phyloP scores from a whole-genome alignment of 2,888 invertebrate species.

The Aplocera efformata region DNA sequence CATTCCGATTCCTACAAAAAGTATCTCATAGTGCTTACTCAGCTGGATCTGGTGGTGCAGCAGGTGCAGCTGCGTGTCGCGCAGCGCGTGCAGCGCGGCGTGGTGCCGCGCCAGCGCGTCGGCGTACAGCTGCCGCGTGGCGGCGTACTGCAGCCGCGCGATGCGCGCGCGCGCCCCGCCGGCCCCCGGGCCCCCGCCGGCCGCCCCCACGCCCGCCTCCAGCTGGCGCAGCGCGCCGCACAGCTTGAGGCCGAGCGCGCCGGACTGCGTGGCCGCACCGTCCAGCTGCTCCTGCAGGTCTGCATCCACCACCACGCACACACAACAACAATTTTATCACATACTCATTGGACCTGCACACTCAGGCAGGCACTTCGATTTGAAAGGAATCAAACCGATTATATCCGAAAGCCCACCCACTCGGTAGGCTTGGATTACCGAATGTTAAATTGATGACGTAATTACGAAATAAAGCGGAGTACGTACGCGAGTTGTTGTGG shows the following conservation, averaged over 20 bases:
- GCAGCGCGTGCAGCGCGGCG: conserved; percentile 71
- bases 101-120: conserved; percentile 77
- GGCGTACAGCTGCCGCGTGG: conserved; percentile 66
- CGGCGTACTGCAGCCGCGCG: conserved; percentile 69
- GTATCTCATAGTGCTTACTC: conserved; percentile 53
- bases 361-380: no score
- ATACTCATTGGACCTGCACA: no score
- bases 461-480: no score
- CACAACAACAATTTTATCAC: no score
- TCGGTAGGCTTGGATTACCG: no score
- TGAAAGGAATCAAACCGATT: no score
- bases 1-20: background rate
- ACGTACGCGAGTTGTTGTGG: conserved; percentile 63
- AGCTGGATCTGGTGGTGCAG: conserved; percentile 79
- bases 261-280: conserved; percentile 72
- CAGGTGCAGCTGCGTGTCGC: conserved; percentile 72
- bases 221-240: conserved; percentile 78
- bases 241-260: conserved; percentile 72
- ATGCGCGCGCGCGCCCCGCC: conserved; percentile 71
- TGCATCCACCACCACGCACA: no score
- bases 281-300: conserved; percentile 83
- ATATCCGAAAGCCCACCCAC: no score
- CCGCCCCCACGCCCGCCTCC: conserved; percentile 45
- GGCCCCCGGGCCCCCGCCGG: conserved; percentile 47
- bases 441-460: no score